Base-by-base conservation (phyloP, 2,888 invertebrate species). In the Cheilosia scutellata region DNA sequence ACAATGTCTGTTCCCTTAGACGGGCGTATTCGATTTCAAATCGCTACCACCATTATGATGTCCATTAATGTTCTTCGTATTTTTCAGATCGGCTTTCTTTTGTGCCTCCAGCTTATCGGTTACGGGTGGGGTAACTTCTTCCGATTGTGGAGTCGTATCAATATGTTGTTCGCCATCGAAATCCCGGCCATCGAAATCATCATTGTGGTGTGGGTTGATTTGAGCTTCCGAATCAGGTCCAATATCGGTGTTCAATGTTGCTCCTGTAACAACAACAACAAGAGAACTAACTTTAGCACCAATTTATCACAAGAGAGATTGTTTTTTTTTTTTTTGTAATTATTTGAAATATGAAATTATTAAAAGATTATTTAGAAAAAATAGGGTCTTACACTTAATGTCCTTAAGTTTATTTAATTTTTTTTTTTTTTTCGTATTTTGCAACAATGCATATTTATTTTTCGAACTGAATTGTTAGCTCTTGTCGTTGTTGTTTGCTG, bases 261-360 rank as follows among this genome's bases (percentile, higher is more conserved):
- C 94, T 91, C 94, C 95, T 95, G 94, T 91, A 94, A 93, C 93
- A 92, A 93, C 94, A 94, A 94, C 94, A 94, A 94, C 94, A 92
- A 92, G 92, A 92, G 92, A 92, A 92, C 92, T 92, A 92, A 91
- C 91, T 90, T 91, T 91, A 91, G 91, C 91, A 90, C 89, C 88
- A 75, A 49, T 60, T 63, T 68, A 65, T 62, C 42, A 72, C 60
- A 82, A 65, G 31, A 53, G 6, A 27, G 16, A 29, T 51, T 16
- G 13, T 49, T 49, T 25, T 47, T 47, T 62, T 60, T 63, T 55
- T 57, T 33, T 57, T 33, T 57, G 11, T n/a, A 7, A 37, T 29
- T 29, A 68, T 37, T 62, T 62, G 2, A 62, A 62, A 44, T 27
- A 44, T 27, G 27, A 20, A 58, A 62, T 7, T 49, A 13, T 16